Evolutionary conservation across 2,888 invertebrate species (phyloP), one percentile per base, ranked within the genome.

Genomic region (Cantharis flavilabris): DNA sequence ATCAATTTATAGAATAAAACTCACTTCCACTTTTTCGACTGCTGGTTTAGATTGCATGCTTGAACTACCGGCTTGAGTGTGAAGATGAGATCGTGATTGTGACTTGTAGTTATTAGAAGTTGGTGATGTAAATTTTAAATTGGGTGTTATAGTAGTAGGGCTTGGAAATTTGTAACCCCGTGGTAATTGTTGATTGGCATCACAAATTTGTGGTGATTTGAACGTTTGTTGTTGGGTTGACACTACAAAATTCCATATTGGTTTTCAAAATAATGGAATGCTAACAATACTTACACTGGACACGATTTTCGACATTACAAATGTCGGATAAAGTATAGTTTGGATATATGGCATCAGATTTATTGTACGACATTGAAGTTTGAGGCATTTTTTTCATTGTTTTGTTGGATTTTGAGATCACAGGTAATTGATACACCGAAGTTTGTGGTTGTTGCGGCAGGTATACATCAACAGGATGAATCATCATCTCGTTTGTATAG

Each of bases 71-170:
- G 70, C 65, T 73, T 72, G 75, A 26, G n/a, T 76, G 30, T 63
- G 62, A 71, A 71, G n/a, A 20, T 74, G 78, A 26, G 76, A 64
- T 70, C 72, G 71, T 63, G 70, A 62, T 69, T 75, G 28, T 64
- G 65, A 69, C 75, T 80, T 82, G 73, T 79, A 80, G 76, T 69
- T 81, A 78, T 83, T 80, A 30, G 81, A 78, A 80, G 81, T 82
- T 83, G 86, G 87, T 84, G 87, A 83, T 84, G 86, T 85, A 77
- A 87, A 88, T 80, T 88, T 88, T 49, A 86, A 74, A 80, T 84
- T 87, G 23, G 87, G 84, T 62, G 80, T 33, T 16, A 72, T 70
- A 69, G 83, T 76, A 5, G 83, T 72, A 20, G 85, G 83, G 28
- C 84, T 76, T 18, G 85, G 75, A 81, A 87, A 87, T 80, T 87